Conservation (phyloP, 2,113 vertebrate genomes). For the Elanoides forficatus region DNA sequence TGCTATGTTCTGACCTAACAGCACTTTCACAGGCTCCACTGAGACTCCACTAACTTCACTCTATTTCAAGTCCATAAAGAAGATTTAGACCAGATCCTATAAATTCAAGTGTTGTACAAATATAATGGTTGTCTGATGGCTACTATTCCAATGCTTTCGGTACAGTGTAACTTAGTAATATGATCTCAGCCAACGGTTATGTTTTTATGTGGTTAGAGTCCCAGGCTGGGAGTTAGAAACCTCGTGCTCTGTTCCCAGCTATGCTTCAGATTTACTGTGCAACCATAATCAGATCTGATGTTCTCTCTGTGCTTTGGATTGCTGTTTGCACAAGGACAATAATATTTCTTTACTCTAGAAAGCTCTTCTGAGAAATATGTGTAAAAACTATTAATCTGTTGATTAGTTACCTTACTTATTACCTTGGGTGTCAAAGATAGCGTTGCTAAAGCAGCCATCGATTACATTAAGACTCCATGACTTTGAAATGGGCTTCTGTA, state of each 20-base stretch:
- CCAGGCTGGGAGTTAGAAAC: not conserved
- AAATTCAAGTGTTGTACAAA: not conserved
- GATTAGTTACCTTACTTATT: not conserved
- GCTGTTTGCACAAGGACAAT: not conserved
- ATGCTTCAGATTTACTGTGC: not conserved
- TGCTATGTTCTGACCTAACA: not conserved
- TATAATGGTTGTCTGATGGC: not conserved
- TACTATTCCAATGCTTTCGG: not conserved
- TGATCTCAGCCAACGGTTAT: not conserved
- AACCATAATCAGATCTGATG: not conserved
- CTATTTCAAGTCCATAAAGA: conserved; percentile 1
- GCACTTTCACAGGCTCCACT: not conserved
- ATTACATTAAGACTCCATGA: not conserved
- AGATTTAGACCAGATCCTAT: conserved; percentile 33
- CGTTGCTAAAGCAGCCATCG: not conserved
- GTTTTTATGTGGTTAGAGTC: not conserved
- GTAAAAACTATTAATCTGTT: not conserved
- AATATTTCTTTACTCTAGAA: not conserved
- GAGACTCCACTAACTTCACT: not conserved
- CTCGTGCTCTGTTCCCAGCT: not conserved
- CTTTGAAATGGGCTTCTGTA: not conserved
- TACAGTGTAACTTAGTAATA: not conserved
- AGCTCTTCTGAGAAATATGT: not conserved
- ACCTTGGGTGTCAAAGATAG: not conserved
- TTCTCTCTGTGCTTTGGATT: not conserved